These are phyloP conservation scores for Spialia ferax DNA, from an alignment of 2,888 invertebrate genomes.

Conservation along the genomic window DNA sequence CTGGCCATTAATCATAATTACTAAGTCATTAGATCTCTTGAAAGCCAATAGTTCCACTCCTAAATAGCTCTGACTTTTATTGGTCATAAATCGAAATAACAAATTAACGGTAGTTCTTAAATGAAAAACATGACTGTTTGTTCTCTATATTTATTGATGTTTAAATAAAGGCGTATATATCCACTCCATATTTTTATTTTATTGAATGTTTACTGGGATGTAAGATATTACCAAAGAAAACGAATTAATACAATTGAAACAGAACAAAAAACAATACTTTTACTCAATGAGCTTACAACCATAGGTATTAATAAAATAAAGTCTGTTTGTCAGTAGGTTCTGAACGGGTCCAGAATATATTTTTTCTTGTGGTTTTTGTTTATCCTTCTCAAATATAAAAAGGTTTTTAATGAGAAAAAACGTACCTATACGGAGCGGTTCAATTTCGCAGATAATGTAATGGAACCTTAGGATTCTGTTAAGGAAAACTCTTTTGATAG, in stretches of 20 bases:
- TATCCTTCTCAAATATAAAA: not conserved
- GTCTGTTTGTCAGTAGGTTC: too few relatives aligned
- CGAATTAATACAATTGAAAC: too few relatives aligned
- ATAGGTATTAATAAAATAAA: too few relatives aligned
- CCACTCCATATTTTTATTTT: too few relatives aligned
- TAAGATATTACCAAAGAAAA: too few relatives aligned
- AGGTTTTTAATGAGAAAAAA: not conserved
- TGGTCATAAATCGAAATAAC: not conserved
- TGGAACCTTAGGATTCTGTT: not conserved
- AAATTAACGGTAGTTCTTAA: not conserved
- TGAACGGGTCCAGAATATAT: too few relatives aligned
- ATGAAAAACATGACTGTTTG: not conserved
- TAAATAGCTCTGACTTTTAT: constrained; percentile 1
- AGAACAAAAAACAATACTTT: too few relatives aligned
- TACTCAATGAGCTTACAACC: too few relatives aligned
- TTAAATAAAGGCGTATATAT: not conserved
- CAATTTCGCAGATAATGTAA: not conserved
- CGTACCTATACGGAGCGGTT: not conserved
- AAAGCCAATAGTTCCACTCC: not conserved
- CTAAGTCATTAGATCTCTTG: not conserved
- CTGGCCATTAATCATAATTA: not conserved
- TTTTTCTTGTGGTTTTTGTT: not conserved
- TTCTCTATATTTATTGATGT: not conserved
- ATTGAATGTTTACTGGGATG: too few relatives aligned
- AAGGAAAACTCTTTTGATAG: not conserved